phyloP scores from a whole-genome alignment of 2,797 vertebrate species.

The Artibeus lituratus region DNA sequence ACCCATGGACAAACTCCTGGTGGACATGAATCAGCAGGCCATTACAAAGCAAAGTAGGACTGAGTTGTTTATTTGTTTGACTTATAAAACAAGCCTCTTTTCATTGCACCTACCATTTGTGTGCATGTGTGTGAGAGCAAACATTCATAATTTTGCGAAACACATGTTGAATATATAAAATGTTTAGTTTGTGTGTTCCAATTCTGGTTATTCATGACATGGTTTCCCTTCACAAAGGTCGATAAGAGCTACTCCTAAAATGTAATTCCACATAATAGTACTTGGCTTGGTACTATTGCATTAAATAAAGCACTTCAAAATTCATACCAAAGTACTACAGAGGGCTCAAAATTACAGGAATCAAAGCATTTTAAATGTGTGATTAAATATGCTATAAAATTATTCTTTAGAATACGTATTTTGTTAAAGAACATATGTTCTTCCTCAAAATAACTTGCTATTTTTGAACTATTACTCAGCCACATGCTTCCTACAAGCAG shows the following conservation, averaged over 20 bases:
- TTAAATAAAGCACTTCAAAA: slow-evolving; percentile 50
- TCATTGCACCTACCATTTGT: not conserved
- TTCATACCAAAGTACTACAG: not conserved
- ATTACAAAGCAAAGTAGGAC: not conserved
- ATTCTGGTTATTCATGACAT: not conserved
- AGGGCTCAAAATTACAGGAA: slow-evolving; percentile 37
- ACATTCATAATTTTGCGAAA: not conserved
- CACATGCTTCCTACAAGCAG: slow-evolving; percentile 79
- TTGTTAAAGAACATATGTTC: slow-evolving; percentile 84
- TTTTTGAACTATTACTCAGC: slow-evolving; percentile 84
- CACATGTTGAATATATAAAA: not conserved
- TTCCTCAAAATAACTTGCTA: slow-evolving; percentile 85
- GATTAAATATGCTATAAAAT: slow-evolving; percentile 73
- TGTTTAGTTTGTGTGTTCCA: not conserved
- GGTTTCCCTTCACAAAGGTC: slow-evolving; percentile 17
- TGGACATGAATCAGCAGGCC: not conserved
- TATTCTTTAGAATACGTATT: slow-evolving; percentile 79
- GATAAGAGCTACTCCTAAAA: slow-evolving; percentile 36
- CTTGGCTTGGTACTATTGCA: not conserved
- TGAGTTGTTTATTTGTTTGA: not conserved
- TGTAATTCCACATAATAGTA: slow-evolving; percentile 27
- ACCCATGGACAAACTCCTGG: not conserved
- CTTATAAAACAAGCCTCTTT: not conserved
- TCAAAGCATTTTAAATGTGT: slow-evolving; percentile 55
- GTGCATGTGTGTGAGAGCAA: not conserved